A percentile compares a stretch with the other conserved stretches of the same genome.
phyloP scores from a whole-genome alignment of 2,888 invertebrate species.

The Cistogaster globosa region DNA sequence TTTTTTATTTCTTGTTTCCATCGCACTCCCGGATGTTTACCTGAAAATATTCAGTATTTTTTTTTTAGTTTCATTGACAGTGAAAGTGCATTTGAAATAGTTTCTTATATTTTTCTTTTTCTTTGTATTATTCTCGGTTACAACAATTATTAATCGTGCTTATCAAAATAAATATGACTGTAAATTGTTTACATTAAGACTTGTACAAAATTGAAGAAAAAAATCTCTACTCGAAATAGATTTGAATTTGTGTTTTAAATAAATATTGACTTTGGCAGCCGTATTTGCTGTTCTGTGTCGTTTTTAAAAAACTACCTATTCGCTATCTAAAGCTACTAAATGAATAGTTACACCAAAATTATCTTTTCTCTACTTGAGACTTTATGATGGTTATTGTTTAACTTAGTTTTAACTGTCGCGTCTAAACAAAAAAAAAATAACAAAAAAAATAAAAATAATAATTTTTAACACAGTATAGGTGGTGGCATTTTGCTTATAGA shows the following conservation, averaged over 20 bases:
- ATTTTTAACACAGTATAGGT: conserved; percentile 44
- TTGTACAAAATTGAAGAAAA: background rate
- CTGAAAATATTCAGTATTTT: background rate
- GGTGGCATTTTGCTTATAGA: conserved; percentile 55
- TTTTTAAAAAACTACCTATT: conserved; percentile 23
- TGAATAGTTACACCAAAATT: conserved; percentile 60
- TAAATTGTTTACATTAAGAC: conserved; percentile 46
- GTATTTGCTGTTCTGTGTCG: conserved; percentile 52
- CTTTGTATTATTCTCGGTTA: background rate
- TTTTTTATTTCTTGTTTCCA: background rate
- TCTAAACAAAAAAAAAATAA: conserved; percentile 10
- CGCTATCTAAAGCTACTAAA: conserved; percentile 26
- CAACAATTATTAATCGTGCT: conserved; percentile 49
- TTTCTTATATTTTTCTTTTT: conserved; percentile 1
- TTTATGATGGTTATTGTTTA: conserved; percentile 70
- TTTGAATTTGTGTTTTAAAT: conserved; percentile 12
- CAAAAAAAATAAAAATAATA: conserved; percentile 22
- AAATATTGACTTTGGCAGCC: conserved; percentile 71
- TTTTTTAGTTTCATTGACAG: conserved; percentile 25
- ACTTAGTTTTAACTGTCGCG: conserved; percentile 66
- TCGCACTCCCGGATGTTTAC: conserved; percentile 50
- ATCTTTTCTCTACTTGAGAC: conserved; percentile 56
- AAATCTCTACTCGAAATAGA: too few species aligned
- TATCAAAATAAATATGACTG: conserved; percentile 48
- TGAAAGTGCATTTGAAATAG: conserved; percentile 50